Evolutionary conservation across 2,113 vertebrate genomes (phyloP), one percentile per base, ranked within the genome.

Genomic region (Laterallus jamaicensis): DNA sequence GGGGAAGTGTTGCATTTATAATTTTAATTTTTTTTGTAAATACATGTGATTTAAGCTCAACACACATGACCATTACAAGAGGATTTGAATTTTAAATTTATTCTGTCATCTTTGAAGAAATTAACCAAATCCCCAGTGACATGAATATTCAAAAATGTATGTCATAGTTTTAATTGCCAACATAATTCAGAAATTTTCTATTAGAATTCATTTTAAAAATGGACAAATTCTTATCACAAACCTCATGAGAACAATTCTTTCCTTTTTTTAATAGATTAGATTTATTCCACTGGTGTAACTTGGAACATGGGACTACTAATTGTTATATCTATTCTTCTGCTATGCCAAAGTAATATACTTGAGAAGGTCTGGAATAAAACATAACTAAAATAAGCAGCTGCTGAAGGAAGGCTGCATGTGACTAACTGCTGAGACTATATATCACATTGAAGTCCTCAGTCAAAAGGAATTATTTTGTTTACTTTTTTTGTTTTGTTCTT

Each of bases 51-150:
- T 96, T 90, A 80, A 92, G 64, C 44, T 96, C 92, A 92, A 81
- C 12, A 52, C 6, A 80, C 3, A 24, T 14, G 22, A 47, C 4
- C 42, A 80, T 93, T 68, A 63, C 63, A 84, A 85, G 10, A 86
- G 25, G 28, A 42, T 91, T 74, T 93, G 19, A 90, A 88, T 96
- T 97, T 94, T 79, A 79, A 80, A 81, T 88, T 86, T 89, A 4
- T 67, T 91, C 31, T 81, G 32, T 89, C 19, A 79, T 94, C 58
- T 94, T 82, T 92, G 56, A 96, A 92, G 39, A 47, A 77, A 86
- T 63, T 93, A 52, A 83, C 75, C 78, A 90, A 97, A 49, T 5
- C 13, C 6, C 71, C 37, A 67, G 66, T 84, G 66, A 85, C 39
- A 42, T 50, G 17, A 93, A 19, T 90, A 93, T 96, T 96, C 84